Conservation (phyloP, 1,140 invertebrate species). For the Cherax quadricarinatus region DNA sequence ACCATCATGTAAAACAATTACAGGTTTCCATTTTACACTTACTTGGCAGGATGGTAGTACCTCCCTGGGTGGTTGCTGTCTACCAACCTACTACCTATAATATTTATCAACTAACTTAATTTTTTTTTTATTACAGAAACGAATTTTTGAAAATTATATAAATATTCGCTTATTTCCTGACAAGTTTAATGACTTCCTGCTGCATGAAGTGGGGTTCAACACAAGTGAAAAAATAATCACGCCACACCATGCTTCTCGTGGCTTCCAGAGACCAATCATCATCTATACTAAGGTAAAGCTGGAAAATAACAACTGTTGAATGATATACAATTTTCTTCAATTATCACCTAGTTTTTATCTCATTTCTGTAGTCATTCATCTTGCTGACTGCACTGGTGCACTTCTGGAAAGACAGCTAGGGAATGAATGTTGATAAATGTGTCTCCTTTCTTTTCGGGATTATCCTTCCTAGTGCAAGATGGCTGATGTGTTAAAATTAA, state of each 20-base stretch:
- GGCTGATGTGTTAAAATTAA: no score
- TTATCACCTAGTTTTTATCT: background rate
- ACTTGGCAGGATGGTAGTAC: no score
- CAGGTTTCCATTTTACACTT: no score
- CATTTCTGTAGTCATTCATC: background rate
- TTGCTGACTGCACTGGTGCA: background rate
- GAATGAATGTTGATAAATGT: no score
- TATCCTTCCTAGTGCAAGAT: no score
- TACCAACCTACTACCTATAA: no score
- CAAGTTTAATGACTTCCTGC: constrained; percentile 92
- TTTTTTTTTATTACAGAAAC: constrained; percentile 82
- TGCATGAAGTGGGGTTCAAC: constrained; percentile 95
- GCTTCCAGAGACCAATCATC: constrained; percentile 92
- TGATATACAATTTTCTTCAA: background rate
- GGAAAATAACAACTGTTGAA: no score
- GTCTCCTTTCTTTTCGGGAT: no score
- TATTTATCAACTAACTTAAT: background rate
- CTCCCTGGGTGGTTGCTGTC: no score
- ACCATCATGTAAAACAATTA: no score
- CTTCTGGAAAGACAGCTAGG: no score
- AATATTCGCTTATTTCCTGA: constrained; percentile 91
- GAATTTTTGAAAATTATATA: constrained; percentile 90
- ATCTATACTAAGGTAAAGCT: constrained; percentile 84
- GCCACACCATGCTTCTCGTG: constrained; percentile 90
- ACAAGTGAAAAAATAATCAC: constrained; percentile 91